These are phyloP conservation scores for Carpatolechia fugitivella DNA, from an alignment of 2,888 invertebrate species.

Conservation along the genomic window DNA sequence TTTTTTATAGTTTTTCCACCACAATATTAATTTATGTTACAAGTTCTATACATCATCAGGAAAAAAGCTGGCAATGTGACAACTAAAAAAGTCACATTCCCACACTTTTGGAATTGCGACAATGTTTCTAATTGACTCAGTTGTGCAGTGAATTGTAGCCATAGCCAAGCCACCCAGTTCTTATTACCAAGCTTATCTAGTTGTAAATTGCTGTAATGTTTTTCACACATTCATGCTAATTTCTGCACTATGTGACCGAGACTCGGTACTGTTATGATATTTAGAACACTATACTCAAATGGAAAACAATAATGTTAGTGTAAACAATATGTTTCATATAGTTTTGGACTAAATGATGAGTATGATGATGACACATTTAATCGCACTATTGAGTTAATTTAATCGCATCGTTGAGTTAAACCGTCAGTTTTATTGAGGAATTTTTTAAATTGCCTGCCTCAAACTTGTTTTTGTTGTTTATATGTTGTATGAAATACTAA, in stretches of 20 bases:
- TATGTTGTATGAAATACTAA: too few species aligned
- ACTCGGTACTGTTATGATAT: not conserved
- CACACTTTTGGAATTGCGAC: not conserved
- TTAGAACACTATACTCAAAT: not conserved
- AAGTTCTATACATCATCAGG: not conserved
- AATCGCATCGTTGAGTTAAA: too few species aligned
- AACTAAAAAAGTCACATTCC: constrained; percentile 1
- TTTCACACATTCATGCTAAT: not conserved
- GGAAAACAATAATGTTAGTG: not conserved
- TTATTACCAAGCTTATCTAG: not conserved
- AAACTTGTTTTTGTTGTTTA: too few species aligned
- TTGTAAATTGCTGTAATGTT: not conserved
- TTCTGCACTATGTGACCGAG: not conserved
- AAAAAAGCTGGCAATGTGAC: not conserved
- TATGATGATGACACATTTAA: not conserved
- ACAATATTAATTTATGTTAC: not conserved
- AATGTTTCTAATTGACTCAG: not conserved
- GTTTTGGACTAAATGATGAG: not conserved
- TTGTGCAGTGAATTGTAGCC: not conserved
- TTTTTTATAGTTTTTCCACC: not conserved
- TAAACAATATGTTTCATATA: not conserved
- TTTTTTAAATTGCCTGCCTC: not conserved
- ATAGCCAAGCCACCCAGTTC: not conserved
- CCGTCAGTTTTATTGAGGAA: not conserved
- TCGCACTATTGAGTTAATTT: too few species aligned